phyloP scores from a whole-genome alignment of 2,113 vertebrate genomes.

The Hiodon alosoides region DNA sequence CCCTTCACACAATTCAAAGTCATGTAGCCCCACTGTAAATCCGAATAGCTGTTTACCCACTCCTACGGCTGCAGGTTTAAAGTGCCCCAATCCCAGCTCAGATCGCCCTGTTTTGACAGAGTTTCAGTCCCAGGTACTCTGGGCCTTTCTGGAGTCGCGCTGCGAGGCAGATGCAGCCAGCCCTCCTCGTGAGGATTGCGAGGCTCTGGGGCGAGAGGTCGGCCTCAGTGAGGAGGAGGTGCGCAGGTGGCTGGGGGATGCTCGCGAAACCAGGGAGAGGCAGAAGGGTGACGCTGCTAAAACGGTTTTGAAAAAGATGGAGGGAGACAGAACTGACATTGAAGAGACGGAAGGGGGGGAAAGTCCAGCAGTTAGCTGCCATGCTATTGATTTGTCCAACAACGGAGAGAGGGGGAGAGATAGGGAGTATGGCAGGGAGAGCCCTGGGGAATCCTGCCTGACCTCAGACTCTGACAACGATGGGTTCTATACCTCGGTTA shows the following conservation, averaged over 20 bases:
- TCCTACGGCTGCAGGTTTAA: constrained; percentile 33
- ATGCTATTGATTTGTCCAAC: constrained; percentile 61
- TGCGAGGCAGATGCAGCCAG: constrained; percentile 61
- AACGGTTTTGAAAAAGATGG: constrained; percentile 20
- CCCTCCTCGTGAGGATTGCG: constrained; percentile 64
- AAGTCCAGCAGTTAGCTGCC: constrained; percentile 41
- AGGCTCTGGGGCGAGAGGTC: constrained; percentile 64
- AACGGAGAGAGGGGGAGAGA: constrained; percentile 45
- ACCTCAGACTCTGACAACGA: constrained; percentile 71
- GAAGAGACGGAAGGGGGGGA: constrained; percentile 54
- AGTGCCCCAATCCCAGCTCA: constrained; percentile 30
- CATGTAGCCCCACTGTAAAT: constrained; percentile 44
- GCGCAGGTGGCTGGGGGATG: constrained; percentile 59
- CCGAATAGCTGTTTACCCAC: constrained; percentile 36
- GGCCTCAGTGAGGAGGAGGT: constrained; percentile 63
- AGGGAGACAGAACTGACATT: constrained; percentile 34
- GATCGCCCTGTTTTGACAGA: constrained; percentile 59
- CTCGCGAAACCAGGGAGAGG: constrained; percentile 54
- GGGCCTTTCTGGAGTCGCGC: constrained; percentile 69
- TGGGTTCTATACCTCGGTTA: constrained; percentile 64
- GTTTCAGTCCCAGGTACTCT: constrained; percentile 69
- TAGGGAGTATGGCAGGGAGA: constrained; percentile 35
- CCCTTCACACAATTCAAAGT: neutral
- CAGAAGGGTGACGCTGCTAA: constrained; percentile 32
- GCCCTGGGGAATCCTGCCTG: constrained; percentile 55